Evolutionary conservation across 2,113 vertebrate genomes (phyloP).

Genomic region (Centrocercus urophasianus): DNA sequence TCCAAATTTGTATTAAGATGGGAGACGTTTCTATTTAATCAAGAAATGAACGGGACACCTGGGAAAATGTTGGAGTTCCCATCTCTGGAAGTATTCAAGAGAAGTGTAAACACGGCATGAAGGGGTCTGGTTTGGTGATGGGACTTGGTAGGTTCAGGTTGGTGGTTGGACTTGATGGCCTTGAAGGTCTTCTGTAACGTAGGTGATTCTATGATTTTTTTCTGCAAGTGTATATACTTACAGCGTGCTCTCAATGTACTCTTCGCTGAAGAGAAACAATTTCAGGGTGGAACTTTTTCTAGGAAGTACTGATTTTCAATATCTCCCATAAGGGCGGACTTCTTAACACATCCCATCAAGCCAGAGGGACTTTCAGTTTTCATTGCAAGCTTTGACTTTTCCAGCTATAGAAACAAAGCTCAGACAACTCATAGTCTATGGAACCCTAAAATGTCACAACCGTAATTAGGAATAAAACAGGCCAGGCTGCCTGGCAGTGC

Average conservation of each 20-base stretch:
- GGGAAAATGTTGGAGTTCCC: background rate
- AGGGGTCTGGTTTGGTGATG: background rate
- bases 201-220: background rate
- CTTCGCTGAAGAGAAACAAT: background rate
- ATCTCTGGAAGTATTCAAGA: background rate
- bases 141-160: background rate
- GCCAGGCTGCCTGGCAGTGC: background rate
- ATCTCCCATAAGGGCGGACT: background rate
- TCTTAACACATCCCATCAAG: background rate
- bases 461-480: background rate
- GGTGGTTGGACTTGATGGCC: background rate
- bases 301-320: background rate
- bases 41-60: background rate
- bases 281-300: background rate
- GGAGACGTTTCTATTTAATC: background rate
- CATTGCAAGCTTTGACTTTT: background rate
- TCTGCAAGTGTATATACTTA: background rate
- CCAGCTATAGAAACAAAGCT: slow-evolving; percentile 15
- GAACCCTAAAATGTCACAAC: background rate
- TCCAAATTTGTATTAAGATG: background rate
- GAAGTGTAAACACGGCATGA: background rate
- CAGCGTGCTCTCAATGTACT: background rate
- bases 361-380: background rate
- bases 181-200: background rate
- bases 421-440: background rate